phyloP scores from a whole-genome alignment of 2,888 invertebrate genomes.

The Phania funesta region DNA sequence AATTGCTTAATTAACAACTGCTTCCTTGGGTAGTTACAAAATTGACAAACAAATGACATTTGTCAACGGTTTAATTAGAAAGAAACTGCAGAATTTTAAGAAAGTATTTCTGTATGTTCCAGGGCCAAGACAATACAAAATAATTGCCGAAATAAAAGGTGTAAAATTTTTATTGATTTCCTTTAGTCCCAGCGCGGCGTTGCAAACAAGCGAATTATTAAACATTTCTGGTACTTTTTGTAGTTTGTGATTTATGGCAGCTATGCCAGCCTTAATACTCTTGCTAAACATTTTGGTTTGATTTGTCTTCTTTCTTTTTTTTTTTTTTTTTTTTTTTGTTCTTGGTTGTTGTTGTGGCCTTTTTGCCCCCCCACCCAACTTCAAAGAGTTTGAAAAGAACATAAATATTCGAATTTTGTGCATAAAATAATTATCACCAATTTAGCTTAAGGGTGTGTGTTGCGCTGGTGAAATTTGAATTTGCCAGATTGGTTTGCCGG shows the following conservation, averaged over 20 bases:
- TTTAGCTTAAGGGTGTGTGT: constrained; percentile 63
- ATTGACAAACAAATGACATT: constrained; percentile 59
- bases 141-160: constrained; percentile 33
- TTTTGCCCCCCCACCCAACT: constrained; percentile 1
- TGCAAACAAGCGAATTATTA: neutral
- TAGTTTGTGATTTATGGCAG: constrained; percentile 43
- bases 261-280: constrained; percentile 34
- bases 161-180: constrained; percentile 10
- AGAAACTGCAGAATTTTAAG: neutral
- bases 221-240: neutral
- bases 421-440: constrained; percentile 65
- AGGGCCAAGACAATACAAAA: constrained; percentile 3
- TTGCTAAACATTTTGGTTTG: too few species aligned
- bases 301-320: too few species aligned
- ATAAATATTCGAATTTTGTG: constrained; percentile 49
- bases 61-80: constrained; percentile 42
- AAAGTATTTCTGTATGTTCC: neutral
- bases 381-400: constrained; percentile 39
- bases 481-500: constrained; percentile 23
- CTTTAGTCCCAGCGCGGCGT: neutral
- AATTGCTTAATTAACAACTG: neutral
- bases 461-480: constrained; percentile 46
- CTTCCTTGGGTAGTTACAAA: constrained; percentile 1
- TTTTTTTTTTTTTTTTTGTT: too few species aligned
- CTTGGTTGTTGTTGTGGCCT: neutral